Percentiles rank a stretch among this genome's conserved stretches.
Evolutionary conservation across 2,888 invertebrate genomes (phyloP).

Genomic region (Magallana nippona): DNA sequence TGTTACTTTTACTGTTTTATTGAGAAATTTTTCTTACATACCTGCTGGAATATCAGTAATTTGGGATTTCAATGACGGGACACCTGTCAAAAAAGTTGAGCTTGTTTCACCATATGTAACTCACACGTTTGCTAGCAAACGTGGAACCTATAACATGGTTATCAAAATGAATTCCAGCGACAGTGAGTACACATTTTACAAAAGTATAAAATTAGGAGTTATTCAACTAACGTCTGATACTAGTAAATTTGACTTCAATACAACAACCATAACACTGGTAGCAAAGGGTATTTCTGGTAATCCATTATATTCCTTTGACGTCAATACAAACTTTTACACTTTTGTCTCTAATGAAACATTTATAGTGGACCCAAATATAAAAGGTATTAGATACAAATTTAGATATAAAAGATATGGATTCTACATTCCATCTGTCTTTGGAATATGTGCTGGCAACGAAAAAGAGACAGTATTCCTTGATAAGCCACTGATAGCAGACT

Average conservation of each 20-base stretch:
- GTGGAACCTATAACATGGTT: background rate
- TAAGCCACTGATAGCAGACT: background rate
- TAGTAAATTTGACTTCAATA: background rate
- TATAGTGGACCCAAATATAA: background rate
- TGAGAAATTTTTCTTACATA: constrained; percentile 25
- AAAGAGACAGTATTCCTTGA: background rate
- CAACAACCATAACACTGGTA: too few relatives aligned
- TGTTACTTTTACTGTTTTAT: constrained; percentile 37
- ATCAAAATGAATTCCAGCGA: background rate
- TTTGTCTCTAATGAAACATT: too few relatives aligned
- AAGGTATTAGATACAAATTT: background rate
- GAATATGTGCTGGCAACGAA: too few relatives aligned
- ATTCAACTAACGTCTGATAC: background rate
- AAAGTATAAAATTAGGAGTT: background rate
- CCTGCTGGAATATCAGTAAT: constrained; percentile 36
- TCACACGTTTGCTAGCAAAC: background rate
- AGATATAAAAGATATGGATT: background rate
- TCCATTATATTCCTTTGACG: background rate
- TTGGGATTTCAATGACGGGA: constrained; percentile 47
- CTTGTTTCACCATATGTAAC: background rate
- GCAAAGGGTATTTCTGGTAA: background rate
- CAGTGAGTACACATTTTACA: background rate
- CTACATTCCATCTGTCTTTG: background rate
- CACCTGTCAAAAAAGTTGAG: background rate
- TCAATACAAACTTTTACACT: background rate